phyloP scores from a whole-genome alignment of 2,113 vertebrate genomes.

The Pelusios castaneus region DNA sequence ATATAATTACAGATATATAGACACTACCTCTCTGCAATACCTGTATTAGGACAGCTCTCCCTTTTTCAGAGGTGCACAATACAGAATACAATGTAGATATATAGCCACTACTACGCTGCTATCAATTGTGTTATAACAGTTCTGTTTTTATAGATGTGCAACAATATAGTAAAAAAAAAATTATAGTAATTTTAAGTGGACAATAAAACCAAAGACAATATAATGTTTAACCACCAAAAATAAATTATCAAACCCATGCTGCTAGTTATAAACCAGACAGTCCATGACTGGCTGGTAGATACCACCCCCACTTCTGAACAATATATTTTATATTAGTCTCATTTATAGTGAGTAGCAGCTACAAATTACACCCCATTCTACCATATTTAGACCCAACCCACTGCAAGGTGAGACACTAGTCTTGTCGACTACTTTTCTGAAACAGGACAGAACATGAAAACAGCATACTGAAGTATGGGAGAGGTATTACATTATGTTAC shows the following conservation, averaged over 20 bases:
- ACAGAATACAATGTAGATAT: not conserved
- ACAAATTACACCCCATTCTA: not conserved
- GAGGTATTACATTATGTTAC: not conserved
- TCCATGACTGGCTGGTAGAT: no score
- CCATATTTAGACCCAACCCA: not conserved
- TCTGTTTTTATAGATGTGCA: not conserved
- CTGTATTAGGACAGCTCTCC: not conserved
- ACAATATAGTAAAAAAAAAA: not conserved
- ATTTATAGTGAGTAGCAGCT: not conserved
- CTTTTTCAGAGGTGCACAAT: not conserved
- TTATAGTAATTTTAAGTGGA: not conserved
- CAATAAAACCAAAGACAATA: not conserved
- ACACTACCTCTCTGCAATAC: not conserved
- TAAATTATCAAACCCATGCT: not conserved
- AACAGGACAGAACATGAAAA: not conserved
- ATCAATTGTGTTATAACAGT: not conserved
- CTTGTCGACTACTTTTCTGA: rapidly evolving
- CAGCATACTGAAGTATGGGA: not conserved
- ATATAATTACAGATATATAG: not conserved
- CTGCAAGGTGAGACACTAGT: not conserved
- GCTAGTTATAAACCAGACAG: not conserved
- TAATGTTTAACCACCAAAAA: not conserved
- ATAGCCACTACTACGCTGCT: not conserved
- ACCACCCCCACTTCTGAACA: not conserved
- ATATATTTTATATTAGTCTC: not conserved